These are phyloP conservation scores for Kryptopterus vitreolus DNA, from an alignment of 2,797 vertebrate species.

Conservation along the genomic window DNA sequence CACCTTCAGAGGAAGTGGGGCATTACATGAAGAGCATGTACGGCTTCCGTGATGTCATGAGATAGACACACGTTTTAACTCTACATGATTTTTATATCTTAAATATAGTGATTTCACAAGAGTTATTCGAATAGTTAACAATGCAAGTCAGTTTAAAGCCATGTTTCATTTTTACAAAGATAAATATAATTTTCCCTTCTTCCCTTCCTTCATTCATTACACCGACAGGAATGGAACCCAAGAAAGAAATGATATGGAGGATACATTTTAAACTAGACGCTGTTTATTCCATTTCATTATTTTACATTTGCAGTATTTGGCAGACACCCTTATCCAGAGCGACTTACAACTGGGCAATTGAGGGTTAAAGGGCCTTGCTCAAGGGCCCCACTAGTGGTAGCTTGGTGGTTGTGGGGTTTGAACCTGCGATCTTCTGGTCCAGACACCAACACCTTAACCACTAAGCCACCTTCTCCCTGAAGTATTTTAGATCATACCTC, in stretches of 20 bases:
- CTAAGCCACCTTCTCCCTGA: too few relatives aligned
- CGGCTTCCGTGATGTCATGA: neutral
- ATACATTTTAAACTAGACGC: neutral
- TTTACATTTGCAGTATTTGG: too few relatives aligned
- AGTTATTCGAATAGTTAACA: neutral
- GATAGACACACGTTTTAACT: neutral
- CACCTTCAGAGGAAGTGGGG: slow-evolving; percentile 2
- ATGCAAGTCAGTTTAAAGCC: neutral
- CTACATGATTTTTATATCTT: neutral
- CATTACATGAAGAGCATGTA: neutral
- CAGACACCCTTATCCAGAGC: too few relatives aligned
- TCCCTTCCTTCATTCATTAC: neutral
- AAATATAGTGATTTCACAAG: neutral
- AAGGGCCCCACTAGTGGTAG: too few relatives aligned
- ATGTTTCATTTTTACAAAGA: neutral
- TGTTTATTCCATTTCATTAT: neutral
- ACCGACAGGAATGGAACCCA: neutral
- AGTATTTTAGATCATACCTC: neutral
- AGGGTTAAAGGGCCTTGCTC: too few relatives aligned
- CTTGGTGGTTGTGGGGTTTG: too few relatives aligned
- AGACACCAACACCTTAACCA: too few relatives aligned
- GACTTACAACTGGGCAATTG: too few relatives aligned
- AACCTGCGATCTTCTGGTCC: too few relatives aligned
- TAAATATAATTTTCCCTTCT: too few relatives aligned
- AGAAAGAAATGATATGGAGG: neutral